Percentiles rank a stretch among this genome's conserved stretches.
Conservation (phyloP, 2,113 vertebrate genomes). For the Passer montanus region DNA sequence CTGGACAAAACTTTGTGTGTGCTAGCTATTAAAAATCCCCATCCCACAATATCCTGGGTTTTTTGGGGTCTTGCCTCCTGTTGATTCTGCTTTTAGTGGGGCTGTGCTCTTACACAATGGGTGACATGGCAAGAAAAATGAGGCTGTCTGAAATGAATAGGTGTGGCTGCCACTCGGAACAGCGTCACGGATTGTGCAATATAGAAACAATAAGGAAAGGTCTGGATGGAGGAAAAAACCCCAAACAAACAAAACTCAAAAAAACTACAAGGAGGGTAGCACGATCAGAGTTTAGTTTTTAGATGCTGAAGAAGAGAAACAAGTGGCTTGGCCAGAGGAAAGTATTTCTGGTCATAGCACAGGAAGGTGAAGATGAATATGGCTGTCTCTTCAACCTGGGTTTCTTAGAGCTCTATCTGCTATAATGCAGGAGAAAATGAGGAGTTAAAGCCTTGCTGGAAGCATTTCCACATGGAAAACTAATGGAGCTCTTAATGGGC, state of each 20-base stretch:
- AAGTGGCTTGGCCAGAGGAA: background rate
- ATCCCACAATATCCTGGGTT: fast-evolving
- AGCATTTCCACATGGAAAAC: background rate
- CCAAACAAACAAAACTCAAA: background rate
- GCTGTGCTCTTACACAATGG: background rate
- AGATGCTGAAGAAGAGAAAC: background rate
- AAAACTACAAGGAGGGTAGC: background rate
- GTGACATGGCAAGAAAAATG: background rate
- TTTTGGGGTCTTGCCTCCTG: background rate
- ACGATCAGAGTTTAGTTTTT: background rate
- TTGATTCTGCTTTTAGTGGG: background rate
- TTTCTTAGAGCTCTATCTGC: background rate
- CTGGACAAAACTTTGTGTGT: background rate
- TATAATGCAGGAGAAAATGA: background rate
- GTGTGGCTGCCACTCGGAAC: background rate
- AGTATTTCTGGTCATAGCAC: background rate
- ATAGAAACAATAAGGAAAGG: background rate
- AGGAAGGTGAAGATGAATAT: background rate
- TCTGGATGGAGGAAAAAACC: background rate
- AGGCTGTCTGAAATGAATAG: background rate
- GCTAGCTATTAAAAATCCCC: background rate
- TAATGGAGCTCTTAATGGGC: background rate
- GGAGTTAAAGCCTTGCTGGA: background rate
- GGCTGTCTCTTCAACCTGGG: background rate
- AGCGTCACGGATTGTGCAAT: background rate